Base-by-base conservation (phyloP, 2,113 vertebrate genomes). In the Gopherus flavomarginatus region DNA sequence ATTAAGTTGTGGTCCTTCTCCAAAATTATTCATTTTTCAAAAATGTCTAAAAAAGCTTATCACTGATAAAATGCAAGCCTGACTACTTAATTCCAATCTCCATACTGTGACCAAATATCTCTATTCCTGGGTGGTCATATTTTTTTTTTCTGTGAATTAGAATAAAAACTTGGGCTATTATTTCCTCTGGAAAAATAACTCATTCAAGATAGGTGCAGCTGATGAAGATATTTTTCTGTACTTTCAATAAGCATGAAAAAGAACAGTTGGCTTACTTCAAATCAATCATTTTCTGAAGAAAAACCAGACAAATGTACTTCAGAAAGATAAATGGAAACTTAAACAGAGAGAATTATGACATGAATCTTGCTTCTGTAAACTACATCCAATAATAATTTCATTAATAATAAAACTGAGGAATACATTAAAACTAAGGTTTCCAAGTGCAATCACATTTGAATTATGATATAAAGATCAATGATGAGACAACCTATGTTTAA, bases 101-200 rank as follows among this genome's bases (percentile, higher is more conserved):
- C 50, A 62, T 0, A 3, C 4, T 4, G 47, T 8, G 35, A 24
- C 44, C 3, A 53, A 44, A 35, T 6, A 90, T n/a, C 53, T 54
- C 21, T 8, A 52, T 62, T 49, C 9, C 2, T 79, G 38, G 31
- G 0, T 1, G 13, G 47, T 31, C 31, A 0, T 1, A 17, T 0
- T 0, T 65, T 81, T 42, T 49, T 53, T n/a, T 50, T 42, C 57
- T 54, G 57, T 62, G 24, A 4, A 50, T 4, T 56, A 49, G 84
- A 13, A 86, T 35, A 24, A 47, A 35, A 87, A n/a, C 69, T 26
- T 26, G 35, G 22, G 35, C 72, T 13, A 1, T 42, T 80, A 1
- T 52, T 88, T 87, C 47, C 77, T 65, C 52, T 6, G 31, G 1
- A n/a, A 84, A 52, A 94, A 35, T 78, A 84, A 56, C 11, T 12